A percentile compares a stretch with the other conserved stretches of the same genome.
Evolutionary conservation across 2,113 vertebrate species (phyloP).

Genomic region (Carollia perspicillata): DNA sequence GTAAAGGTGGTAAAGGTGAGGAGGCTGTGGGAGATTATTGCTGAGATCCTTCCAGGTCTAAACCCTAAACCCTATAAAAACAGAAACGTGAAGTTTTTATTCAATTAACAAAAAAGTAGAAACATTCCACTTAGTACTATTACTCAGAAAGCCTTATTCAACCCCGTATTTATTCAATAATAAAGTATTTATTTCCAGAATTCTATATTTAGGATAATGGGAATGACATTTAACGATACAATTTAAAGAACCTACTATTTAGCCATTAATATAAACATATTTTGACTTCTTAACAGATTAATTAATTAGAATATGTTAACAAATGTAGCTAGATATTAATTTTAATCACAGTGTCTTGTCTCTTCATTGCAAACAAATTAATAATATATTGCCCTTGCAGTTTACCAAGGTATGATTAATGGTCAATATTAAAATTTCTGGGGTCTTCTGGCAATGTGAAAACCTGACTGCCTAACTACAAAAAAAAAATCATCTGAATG

Average conservation of each 20-base stretch:
- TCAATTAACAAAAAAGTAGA: neutral
- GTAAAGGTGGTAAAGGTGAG: neutral
- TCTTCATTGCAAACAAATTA: slow-evolving; percentile 70
- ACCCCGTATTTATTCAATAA: neutral
- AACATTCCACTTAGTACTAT: neutral
- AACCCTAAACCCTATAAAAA: neutral
- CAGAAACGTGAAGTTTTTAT: neutral
- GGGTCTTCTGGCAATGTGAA: slow-evolving; percentile 69
- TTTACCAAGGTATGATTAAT: slow-evolving; percentile 79
- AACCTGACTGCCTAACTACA: slow-evolving; percentile 71
- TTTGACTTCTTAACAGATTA: slow-evolving; percentile 59
- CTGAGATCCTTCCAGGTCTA: neutral
- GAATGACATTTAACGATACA: slow-evolving; percentile 31
- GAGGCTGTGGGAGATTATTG: neutral
- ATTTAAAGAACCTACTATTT: slow-evolving; percentile 23
- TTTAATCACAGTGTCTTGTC: slow-evolving; percentile 74
- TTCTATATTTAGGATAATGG: slow-evolving; percentile 7
- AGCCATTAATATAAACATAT: slow-evolving; percentile 57
- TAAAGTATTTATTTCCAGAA: slow-evolving; percentile 7
- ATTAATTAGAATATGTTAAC: slow-evolving; percentile 70
- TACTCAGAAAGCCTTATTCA: neutral
- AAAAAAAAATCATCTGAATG: slow-evolving; percentile 69
- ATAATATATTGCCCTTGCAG: slow-evolving; percentile 70
- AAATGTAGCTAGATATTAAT: slow-evolving; percentile 68
- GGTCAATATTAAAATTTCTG: slow-evolving; percentile 72